phyloP scores from a whole-genome alignment of 2,797 vertebrate species.

The Lacerta bilineata region DNA sequence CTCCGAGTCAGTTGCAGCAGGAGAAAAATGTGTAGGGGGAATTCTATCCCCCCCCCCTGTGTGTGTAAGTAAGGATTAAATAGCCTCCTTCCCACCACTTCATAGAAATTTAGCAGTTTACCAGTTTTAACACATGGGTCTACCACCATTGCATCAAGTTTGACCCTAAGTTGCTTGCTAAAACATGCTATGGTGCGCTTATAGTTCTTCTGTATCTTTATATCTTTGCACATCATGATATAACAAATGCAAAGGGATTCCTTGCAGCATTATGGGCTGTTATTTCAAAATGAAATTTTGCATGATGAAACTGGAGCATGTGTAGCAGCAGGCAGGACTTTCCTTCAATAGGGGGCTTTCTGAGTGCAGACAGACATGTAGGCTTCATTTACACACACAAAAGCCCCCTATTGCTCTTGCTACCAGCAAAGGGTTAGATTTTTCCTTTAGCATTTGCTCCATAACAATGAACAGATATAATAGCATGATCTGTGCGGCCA shows the following conservation, averaged over 20 bases:
- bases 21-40: background rate
- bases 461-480: background rate
- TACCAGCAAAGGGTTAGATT: background rate
- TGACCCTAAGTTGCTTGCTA: background rate
- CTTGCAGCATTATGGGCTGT: slow-evolving; percentile 39
- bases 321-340: background rate
- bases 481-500: background rate
- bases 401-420: slow-evolving; percentile 6
- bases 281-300: slow-evolving; percentile 27
- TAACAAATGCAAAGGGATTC: slow-evolving; percentile 57
- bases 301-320: background rate
- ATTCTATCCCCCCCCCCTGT: too few relatives aligned
- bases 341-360: slow-evolving; percentile 23
- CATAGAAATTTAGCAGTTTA: background rate
- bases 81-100: background rate
- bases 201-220: background rate
- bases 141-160: background rate
- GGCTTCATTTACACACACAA: background rate
- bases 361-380: slow-evolving; percentile 10
- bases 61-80: background rate
- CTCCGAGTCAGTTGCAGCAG: background rate
- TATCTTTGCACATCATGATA: slow-evolving; percentile 40
- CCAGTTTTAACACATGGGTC: background rate
- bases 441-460: background rate
- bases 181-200: background rate